Evolutionary conservation across 2,797 vertebrate genomes (phyloP), one percentile per base, ranked within the genome.

Genomic region (Crocidura indochinensis): DNA sequence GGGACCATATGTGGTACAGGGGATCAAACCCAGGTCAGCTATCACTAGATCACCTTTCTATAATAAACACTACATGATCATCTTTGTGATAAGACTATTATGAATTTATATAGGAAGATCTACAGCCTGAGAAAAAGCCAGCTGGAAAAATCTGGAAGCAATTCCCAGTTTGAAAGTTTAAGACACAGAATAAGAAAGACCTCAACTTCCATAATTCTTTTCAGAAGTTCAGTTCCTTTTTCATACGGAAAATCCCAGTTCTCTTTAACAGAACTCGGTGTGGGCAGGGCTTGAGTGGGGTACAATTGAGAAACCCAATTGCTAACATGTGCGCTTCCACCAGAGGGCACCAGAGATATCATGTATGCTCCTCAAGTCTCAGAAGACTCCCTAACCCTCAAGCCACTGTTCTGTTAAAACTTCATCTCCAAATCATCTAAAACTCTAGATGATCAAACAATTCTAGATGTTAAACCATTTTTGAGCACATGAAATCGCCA

Each of bases 291-390:
- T 38, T 29, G 65, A 12, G n/a, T 5, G 27, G 26, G 67, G n/a
- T 5, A 1, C 3, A 17, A 6, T n/a, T 17, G 14, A 79, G 75
- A 24, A 76, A 88, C 19, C 49, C 46, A 64, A 27, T 77, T 84
- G 65, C 44, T 51, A 87, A 22, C 27, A 78, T 47, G n/a, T 77
- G 62, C 7, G 15, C 31, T 74, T 49, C 49, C 95, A 95, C 60
- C 78, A 93, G 95, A 44, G 91, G 94, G 93, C 78, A 38, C 68
- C 92, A 65, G 56, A 20, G 17, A 38, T 5, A 38, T 38, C 38
- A 38, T 38, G 38, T 38, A 5, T 38, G 38, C 38, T 38, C 38
- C 38, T 38, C 38, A 38, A 38, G 38, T 38, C 38, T 38, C 38
- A 38, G 38, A 20, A 20, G 22, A 6, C 56, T 60, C 17, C 56